phyloP scores from a whole-genome alignment of 2,113 vertebrate species.

The Zapornia atra region DNA sequence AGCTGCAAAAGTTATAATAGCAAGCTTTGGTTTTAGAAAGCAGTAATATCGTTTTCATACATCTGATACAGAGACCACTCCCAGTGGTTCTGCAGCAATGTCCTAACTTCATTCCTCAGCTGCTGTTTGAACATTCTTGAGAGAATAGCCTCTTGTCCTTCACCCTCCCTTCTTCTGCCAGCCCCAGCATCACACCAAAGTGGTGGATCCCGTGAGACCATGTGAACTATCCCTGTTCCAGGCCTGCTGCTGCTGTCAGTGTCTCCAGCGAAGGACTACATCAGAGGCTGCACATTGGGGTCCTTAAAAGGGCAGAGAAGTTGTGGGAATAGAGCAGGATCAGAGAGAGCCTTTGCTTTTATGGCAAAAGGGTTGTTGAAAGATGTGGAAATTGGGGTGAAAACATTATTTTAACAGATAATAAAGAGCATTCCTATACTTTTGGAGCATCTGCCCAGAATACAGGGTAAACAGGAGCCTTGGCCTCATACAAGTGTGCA shows the following conservation, averaged over 20 bases:
- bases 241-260: not conserved
- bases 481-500: not conserved
- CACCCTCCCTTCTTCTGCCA: not conserved
- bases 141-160: not conserved
- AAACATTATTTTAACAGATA: not conserved
- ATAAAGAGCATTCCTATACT: not conserved
- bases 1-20: not conserved
- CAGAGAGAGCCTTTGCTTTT: not conserved
- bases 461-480: not conserved
- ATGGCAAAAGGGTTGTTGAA: not conserved
- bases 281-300: not conserved
- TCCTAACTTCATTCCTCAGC: not conserved
- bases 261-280: not conserved
- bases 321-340: not conserved
- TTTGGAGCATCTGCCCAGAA: accelerated
- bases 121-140: not conserved
- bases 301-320: not conserved
- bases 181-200: accelerated
- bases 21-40: not conserved
- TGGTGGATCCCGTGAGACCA: not conserved
- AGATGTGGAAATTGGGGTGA: not conserved
- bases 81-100: not conserved
- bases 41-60: not conserved
- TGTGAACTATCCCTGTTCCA: accelerated
- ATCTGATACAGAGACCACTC: not conserved